Conservation (phyloP, 2,888 invertebrate species). For the Druceiella hillmani region DNA sequence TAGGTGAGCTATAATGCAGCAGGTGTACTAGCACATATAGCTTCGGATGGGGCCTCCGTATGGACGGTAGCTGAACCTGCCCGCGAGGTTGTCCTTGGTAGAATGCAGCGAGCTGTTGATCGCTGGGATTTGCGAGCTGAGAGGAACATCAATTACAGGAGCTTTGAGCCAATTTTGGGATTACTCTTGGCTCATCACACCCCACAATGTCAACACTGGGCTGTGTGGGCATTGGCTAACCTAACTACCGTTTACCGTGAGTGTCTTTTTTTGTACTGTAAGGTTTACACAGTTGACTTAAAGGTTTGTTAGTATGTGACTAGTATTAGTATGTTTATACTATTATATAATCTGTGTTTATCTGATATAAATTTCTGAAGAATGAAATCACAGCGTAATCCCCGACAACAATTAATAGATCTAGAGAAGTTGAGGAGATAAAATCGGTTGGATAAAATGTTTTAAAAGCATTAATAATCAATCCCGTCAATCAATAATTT, state of each 20-base stretch:
- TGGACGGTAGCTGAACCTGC: slow-evolving; percentile 75
- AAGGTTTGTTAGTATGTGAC: too few relatives aligned
- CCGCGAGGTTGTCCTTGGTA: slow-evolving; percentile 63
- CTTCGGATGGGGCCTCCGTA: slow-evolving; percentile 79
- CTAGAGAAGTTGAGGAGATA: too few relatives aligned
- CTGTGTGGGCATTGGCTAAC: slow-evolving; percentile 96
- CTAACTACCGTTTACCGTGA: slow-evolving; percentile 88
- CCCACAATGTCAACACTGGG: slow-evolving; percentile 93
- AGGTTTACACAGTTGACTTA: too few relatives aligned
- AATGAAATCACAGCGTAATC: too few relatives aligned
- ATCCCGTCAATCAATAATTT: too few relatives aligned
- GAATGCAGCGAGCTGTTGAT: slow-evolving; percentile 77
- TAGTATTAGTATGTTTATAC: too few relatives aligned
- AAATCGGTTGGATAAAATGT: too few relatives aligned
- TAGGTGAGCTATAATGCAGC: slow-evolving; percentile 93
- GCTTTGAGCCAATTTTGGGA: slow-evolving; percentile 89
- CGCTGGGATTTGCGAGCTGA: slow-evolving; percentile 77
- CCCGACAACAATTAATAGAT: too few relatives aligned
- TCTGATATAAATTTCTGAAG: too few relatives aligned
- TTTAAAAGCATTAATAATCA: too few relatives aligned
- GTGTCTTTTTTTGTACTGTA: too few relatives aligned
- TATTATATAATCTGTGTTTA: too few relatives aligned
- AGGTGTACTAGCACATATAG: slow-evolving; percentile 92
- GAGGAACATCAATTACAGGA: slow-evolving; percentile 94
- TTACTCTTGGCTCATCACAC: slow-evolving; percentile 79